Percentiles rank a stretch among this genome's conserved stretches.
Conservation (phyloP, 2,888 invertebrate species). For the Drosophila tripunctata region DNA sequence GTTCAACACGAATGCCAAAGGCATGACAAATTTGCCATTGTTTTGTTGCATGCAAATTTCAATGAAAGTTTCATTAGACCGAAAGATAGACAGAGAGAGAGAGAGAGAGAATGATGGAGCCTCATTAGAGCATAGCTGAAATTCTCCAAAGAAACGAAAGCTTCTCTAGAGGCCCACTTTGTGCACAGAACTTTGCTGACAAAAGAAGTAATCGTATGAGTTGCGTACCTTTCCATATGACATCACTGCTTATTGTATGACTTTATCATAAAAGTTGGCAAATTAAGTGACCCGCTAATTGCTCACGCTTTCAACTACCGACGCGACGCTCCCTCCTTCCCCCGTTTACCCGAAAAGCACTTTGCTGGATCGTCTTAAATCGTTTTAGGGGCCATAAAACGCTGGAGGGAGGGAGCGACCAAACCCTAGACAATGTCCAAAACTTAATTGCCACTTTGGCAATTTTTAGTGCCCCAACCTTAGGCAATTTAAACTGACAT, state of each 20-base stretch:
- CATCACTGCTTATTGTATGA: constrained; percentile 53
- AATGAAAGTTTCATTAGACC: constrained; percentile 40
- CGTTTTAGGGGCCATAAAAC: constrained; percentile 54
- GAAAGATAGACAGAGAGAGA: not conserved
- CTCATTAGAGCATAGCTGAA: constrained; percentile 35
- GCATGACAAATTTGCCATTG: constrained; percentile 52
- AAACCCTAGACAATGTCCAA: constrained; percentile 38
- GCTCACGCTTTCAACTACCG: constrained; percentile 46
- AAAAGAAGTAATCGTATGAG: not conserved
- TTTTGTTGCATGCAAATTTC: constrained; percentile 61
- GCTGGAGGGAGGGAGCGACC: constrained; percentile 8
- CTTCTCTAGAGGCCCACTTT: too few species aligned
- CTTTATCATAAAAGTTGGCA: constrained; percentile 42
- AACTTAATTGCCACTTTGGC: constrained; percentile 63
- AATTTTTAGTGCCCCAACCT: constrained; percentile 66
- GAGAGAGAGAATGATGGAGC: too few species aligned
- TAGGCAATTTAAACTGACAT: constrained; percentile 50
- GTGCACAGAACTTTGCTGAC: too few species aligned
- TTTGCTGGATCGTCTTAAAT: constrained; percentile 54
- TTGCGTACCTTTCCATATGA: constrained; percentile 36
- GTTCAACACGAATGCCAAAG: constrained; percentile 18
- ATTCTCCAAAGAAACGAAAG: constrained; percentile 37
- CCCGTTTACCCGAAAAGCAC: constrained; percentile 32
- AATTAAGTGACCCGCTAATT: constrained; percentile 70
- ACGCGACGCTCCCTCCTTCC: too few species aligned